Conservation (phyloP, 2,797 vertebrate species). For the Sciaenops ocellatus region DNA sequence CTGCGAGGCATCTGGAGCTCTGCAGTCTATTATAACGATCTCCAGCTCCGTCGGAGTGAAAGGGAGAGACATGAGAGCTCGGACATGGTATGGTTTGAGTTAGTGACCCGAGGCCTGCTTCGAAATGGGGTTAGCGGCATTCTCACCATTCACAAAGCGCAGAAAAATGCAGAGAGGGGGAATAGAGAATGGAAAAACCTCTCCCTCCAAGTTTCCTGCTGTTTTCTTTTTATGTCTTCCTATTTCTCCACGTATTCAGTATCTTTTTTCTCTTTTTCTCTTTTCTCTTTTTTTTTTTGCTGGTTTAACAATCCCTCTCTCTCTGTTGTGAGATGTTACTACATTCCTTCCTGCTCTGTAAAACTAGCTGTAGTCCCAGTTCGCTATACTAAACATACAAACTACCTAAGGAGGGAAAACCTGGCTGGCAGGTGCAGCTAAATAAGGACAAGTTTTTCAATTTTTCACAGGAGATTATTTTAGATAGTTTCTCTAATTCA, state of each 20-base stretch:
- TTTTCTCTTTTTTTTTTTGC: neutral
- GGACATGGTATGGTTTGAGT: conserved; percentile 72
- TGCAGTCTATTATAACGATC: conserved; percentile 58
- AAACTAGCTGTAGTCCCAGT: conserved; percentile 6
- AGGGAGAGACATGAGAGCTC: conserved; percentile 38
- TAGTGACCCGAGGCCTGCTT: conserved; percentile 53
- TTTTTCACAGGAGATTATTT: neutral
- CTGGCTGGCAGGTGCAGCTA: neutral
- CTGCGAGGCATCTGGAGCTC: conserved; percentile 69
- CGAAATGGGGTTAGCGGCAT: conserved; percentile 31
- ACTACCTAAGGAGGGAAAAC: neutral
- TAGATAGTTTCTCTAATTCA: neutral
- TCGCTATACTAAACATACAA: neutral
- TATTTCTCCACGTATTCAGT: conserved; percentile 30
- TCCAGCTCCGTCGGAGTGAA: conserved; percentile 39
- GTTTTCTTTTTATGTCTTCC: conserved; percentile 50
- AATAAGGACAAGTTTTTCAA: neutral
- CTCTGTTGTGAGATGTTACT: conserved; percentile 17
- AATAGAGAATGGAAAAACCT: conserved; percentile 48
- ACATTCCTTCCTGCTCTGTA: conserved; percentile 1
- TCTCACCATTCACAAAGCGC: conserved; percentile 56
- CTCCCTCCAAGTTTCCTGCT: conserved; percentile 63
- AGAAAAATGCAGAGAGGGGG: conserved; percentile 31
- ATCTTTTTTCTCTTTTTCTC: conserved; percentile 25
- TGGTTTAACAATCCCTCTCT: conserved; percentile 21